Conservation (phyloP, 2,888 invertebrate species). For the Ochropleura plecta region DNA sequence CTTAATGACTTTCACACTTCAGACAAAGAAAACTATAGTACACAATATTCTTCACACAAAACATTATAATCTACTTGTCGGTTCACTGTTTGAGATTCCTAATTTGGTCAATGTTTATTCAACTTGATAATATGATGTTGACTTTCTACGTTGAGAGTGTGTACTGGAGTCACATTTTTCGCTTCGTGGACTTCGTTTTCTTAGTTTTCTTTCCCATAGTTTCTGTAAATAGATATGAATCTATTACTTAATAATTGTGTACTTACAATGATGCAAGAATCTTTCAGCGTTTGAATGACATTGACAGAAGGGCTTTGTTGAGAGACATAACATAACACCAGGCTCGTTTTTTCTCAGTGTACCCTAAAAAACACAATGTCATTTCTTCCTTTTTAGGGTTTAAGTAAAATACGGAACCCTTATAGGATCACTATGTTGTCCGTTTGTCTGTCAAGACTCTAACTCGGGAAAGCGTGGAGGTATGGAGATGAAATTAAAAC, state of each 20-base stretch:
- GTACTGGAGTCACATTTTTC: constrained; percentile 33
- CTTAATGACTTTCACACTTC: constrained; percentile 35
- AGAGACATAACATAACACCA: neutral
- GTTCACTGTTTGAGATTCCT: constrained; percentile 51
- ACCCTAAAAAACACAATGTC: too few relatives aligned
- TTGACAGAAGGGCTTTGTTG: neutral
- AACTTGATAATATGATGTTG: constrained; percentile 59
- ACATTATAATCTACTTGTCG: constrained; percentile 39
- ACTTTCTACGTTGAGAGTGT: constrained; percentile 38
- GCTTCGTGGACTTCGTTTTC: constrained; percentile 41
- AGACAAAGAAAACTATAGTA: constrained; percentile 6
- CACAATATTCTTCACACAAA: constrained; percentile 27
- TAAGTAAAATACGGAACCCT: too few relatives aligned
- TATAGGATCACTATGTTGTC: too few relatives aligned
- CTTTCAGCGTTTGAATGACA: neutral
- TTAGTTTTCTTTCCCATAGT: constrained; percentile 66
- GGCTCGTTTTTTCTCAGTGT: neutral
- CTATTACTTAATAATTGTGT: constrained; percentile 31
- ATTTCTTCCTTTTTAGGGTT: too few relatives aligned
- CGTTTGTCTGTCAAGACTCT: too few relatives aligned
- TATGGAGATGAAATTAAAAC: too few relatives aligned
- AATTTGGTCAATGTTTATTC: constrained; percentile 54
- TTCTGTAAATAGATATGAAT: constrained; percentile 63
- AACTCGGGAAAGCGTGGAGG: too few relatives aligned
- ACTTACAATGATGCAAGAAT: neutral